Evolutionary conservation across 2,113 vertebrate genomes (phyloP).

Genomic region (Rostratula benghalensis): DNA sequence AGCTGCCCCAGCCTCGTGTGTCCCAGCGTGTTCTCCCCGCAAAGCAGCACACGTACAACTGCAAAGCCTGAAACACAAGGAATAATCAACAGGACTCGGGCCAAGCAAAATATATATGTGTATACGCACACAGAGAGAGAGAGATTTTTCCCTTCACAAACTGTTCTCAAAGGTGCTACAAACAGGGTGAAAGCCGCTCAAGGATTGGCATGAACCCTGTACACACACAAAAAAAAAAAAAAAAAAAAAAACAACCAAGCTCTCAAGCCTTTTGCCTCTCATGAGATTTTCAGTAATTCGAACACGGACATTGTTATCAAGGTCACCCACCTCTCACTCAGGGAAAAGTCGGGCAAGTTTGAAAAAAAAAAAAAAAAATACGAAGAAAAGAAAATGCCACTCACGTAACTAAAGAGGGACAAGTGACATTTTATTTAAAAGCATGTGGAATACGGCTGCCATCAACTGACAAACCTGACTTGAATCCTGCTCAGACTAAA

Average conservation of each 20-base stretch:
- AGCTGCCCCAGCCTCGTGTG: not conserved
- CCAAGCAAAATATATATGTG: not conserved
- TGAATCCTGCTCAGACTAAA: not conserved
- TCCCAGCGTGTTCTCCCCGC: not conserved
- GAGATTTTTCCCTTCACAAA: not conserved
- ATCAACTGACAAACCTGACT: not conserved
- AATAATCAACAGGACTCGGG: not conserved
- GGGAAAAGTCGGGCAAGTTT: constrained; percentile 28
- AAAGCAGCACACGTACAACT: not conserved
- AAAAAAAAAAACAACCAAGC: not conserved
- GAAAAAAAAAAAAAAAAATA: not conserved
- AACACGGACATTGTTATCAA: constrained; percentile 20
- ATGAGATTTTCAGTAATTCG: not conserved
- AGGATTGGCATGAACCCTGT: not conserved
- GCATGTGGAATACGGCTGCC: not conserved
- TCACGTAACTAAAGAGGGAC: not conserved
- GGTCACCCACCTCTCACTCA: constrained; percentile 11
- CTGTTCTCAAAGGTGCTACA: not conserved
- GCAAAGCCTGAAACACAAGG: not conserved
- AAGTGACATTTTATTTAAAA: constrained; percentile 46
- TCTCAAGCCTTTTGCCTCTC: not conserved
- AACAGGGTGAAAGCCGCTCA: not conserved
- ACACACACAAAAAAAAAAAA: not conserved
- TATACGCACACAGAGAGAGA: accelerated
- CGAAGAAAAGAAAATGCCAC: not conserved